These are phyloP conservation scores for Osmerus mordax DNA, from an alignment of 2,113 vertebrate species.

Conservation along the genomic window DNA sequence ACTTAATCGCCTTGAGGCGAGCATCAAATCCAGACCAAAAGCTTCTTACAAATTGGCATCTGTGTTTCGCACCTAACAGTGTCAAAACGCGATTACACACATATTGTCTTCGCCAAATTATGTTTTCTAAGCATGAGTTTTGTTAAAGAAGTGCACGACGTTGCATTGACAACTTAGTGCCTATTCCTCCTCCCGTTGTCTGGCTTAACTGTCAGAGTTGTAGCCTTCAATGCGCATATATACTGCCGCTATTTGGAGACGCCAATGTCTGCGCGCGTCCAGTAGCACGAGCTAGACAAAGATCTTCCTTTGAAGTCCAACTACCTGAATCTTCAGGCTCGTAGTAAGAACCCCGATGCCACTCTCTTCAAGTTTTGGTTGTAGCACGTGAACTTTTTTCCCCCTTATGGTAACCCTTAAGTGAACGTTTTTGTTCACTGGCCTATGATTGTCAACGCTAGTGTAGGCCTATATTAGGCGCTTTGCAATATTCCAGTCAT, in stretches of 20 bases:
- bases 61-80: background rate
- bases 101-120: constrained; percentile 2
- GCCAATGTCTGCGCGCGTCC: background rate
- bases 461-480: background rate
- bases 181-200: background rate
- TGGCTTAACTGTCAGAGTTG: background rate
- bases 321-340: background rate
- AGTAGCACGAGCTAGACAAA: constrained; percentile 10
- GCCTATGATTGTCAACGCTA: background rate
- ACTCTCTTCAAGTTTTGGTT: constrained; percentile 17
- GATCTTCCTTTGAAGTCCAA: constrained; percentile 16
- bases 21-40: constrained; percentile 17
- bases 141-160: background rate
- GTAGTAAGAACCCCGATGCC: constrained; percentile 17
- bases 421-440: background rate
- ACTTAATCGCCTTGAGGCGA: constrained; percentile 1
- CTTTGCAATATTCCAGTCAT: background rate
- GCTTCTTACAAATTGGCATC: constrained; percentile 6
- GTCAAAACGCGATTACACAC: constrained; percentile 9
- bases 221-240: background rate
- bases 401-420: constrained; percentile 2
- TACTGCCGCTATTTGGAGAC: background rate
- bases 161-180: background rate
- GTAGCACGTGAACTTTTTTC: constrained; percentile 19
- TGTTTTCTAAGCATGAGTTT: background rate